Conservation (phyloP, 2,888 invertebrate genomes). For the Philonicus albiceps region DNA sequence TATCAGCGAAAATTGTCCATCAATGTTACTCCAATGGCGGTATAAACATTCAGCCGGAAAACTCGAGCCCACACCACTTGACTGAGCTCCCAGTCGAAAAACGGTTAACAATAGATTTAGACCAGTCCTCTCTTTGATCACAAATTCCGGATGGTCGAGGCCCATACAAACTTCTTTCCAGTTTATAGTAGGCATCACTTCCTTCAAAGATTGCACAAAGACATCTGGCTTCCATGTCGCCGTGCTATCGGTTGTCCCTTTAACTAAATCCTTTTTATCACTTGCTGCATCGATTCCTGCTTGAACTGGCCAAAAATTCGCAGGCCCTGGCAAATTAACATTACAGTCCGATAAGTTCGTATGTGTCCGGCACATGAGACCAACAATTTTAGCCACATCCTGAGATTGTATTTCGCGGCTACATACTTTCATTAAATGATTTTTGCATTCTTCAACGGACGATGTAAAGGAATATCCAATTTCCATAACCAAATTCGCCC, state of each 20-base stretch:
- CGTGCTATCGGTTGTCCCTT: constrained; percentile 63
- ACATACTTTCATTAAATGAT: constrained; percentile 81
- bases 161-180: constrained; percentile 94
- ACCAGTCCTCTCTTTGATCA: constrained; percentile 86
- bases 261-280: constrained; percentile 66
- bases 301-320: constrained; percentile 70
- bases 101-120: constrained; percentile 84
- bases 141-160: constrained; percentile 90
- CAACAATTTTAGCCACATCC: constrained; percentile 84
- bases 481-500: constrained; percentile 90
- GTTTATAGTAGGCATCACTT: constrained; percentile 82
- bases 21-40: constrained; percentile 90
- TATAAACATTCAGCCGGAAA: constrained; percentile 92
- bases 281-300: constrained; percentile 49
- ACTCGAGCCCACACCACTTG: constrained; percentile 74
- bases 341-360: constrained; percentile 70
- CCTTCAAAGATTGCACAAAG: constrained; percentile 91
- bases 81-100: constrained; percentile 80
- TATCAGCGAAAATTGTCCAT: constrained; percentile 90
- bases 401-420: constrained; percentile 83
- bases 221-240: constrained; percentile 91
- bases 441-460: constrained; percentile 86
- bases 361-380: constrained; percentile 87
- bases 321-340: constrained; percentile 74
- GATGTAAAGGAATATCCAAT: constrained; percentile 87